Percentiles rank a stretch among this genome's conserved stretches.
These are phyloP conservation scores for Tethea ocularis DNA, from an alignment of 2,888 invertebrate genomes.

Conservation along the genomic window DNA sequence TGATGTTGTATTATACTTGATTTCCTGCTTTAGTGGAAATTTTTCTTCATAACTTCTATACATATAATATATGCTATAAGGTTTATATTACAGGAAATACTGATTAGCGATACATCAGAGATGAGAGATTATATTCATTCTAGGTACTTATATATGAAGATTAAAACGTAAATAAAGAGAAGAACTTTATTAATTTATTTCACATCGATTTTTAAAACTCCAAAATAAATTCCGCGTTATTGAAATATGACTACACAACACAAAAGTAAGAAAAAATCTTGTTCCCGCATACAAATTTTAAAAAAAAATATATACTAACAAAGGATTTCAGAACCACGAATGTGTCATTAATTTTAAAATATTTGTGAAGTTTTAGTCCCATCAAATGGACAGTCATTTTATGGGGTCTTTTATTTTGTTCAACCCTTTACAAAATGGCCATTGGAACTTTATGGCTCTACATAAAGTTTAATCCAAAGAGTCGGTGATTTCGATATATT, in stretches of 20 bases:
- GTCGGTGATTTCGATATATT: background rate
- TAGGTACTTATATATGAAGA: too few relatives aligned
- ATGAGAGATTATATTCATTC: too few relatives aligned
- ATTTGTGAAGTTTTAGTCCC: background rate
- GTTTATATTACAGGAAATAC: too few relatives aligned
- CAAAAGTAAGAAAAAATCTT: too few relatives aligned
- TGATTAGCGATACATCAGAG: background rate
- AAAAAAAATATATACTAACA: background rate
- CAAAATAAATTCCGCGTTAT: too few relatives aligned
- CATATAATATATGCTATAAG: too few relatives aligned
- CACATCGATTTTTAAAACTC: too few relatives aligned
- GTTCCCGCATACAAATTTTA: too few relatives aligned
- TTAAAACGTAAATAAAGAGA: too few relatives aligned
- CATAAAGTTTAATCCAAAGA: background rate
- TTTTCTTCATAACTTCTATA: background rate
- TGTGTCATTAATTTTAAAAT: conserved; percentile 2
- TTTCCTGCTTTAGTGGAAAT: background rate
- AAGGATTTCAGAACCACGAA: background rate
- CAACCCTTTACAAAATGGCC: background rate
- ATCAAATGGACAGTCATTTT: background rate
- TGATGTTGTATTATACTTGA: background rate
- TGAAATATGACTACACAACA: too few relatives aligned
- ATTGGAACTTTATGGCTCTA: background rate
- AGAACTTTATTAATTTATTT: too few relatives aligned
- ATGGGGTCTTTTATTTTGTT: background rate